Base-by-base conservation (phyloP, 2,113 vertebrate species). In the Canis aureus region DNA sequence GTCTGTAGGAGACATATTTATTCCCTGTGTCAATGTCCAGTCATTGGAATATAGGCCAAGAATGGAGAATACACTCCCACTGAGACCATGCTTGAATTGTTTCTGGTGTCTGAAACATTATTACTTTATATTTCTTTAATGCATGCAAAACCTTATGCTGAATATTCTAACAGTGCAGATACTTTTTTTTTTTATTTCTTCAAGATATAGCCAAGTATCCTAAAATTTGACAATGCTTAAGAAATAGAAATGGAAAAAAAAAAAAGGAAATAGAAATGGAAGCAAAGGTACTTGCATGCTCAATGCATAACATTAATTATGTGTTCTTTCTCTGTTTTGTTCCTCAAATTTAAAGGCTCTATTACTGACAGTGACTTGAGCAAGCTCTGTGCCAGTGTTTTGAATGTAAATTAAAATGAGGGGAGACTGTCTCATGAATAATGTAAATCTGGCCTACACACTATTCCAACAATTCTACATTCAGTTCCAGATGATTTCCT, bases 401-500 rank as follows among this genome's bases (percentile, higher is more conserved):
- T 57, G 92, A 88, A 67, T 80, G 38, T 62, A 43, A 95, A 95
- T 97, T 80, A 59, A 96, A 92, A 84, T 25, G 74, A 93, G 51
- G 62, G 43, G 71, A 81, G 60, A 23, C 74, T 60, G 27, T 81
- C 84, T 66, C 89, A 35, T 71, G 55, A 53, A 73, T 64, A 84
- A 74, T 89, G 73, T 74, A 69, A 97, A 92, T 74, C 62, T 94
- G 64, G 78, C 78, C 60, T 91, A 3, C 29, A 93, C 81, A 94
- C 32, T 55, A 38, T 79, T 62, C 38, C 49, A 74, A 27, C 0
- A 22, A 57, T 32, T 69, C 74, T 83, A 25, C 13, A 38, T 91
- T 89, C n/a, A 12, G 38, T 79, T 97, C 66, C 73, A 91, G 94
- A 67, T 81, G 92, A 93, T 66, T 94, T 96, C 92, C 97, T 94